Evolutionary conservation across 2,797 vertebrate species (phyloP), one percentile per base, ranked within the genome.

Genomic region (Cottoperca gobio): DNA sequence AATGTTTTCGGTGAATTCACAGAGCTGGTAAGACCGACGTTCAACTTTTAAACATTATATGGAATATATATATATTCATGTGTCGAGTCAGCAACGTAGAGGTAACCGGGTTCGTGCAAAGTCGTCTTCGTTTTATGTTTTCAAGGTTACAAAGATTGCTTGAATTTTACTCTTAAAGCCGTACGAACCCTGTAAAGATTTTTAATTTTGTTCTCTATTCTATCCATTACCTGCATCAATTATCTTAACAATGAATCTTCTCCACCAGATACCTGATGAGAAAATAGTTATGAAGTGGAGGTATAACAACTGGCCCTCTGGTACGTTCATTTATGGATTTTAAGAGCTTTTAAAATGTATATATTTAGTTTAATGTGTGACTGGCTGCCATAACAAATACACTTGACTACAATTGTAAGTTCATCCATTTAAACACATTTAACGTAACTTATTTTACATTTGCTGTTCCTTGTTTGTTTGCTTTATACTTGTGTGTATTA

Each of bases 211-310:
- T 0, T 8, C 10, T 54, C 2, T 28, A 9, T 39, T 62, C 3
- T 28, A 4, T 7, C 14, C 35, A 5, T 53, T 6, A n/a, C 28
- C 24, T 17, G 2, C 4, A 46, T 11, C 2, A 39, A 13, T 21
- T 14, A 3, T 52, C 26, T 13, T 11, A 46, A 68, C 31, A 13
- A 0, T 5, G 6, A 31, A 7, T 61, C 2, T 0, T 70, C 9
- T 72, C 40, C 60, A 49, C 40, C 83, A 99, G 97, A 93, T 97
- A 33, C 95, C 95, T 6, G 97, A 99, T 85, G 95, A 97, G 91
- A 96, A 96, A 59, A 97, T 99, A 84, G 88, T 95, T 4, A 99
- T 99, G 97, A 97, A 97, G 83, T 99, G 97, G 98, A 94, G 98
- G 92, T 99, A 96, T 94, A 99, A 97, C 88, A 96, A 96, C 76